Conservation (phyloP, 2,797 vertebrate genomes). For the Alcedo atthis region DNA sequence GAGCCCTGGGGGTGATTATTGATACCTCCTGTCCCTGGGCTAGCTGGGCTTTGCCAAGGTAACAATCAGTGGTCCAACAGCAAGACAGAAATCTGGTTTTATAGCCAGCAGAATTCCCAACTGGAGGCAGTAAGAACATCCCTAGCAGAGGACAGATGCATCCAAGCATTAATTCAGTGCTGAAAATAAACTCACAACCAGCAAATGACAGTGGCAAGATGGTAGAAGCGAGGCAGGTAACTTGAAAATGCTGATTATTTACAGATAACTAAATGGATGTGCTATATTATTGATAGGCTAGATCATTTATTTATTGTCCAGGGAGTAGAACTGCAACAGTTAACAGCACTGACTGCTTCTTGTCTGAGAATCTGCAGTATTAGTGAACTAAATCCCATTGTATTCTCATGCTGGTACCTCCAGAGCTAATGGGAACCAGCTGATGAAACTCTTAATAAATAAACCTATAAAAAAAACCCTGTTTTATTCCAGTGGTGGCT, state of each 20-base stretch:
- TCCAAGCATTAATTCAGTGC: neutral
- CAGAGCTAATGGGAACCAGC: neutral
- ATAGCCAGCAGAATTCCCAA: neutral
- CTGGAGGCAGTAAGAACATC: neutral
- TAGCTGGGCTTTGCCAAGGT: slow-evolving; percentile 64
- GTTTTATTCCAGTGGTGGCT: neutral
- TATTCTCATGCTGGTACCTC: neutral
- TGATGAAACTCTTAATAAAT: neutral
- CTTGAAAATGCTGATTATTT: neutral
- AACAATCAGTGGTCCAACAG: slow-evolving; percentile 24
- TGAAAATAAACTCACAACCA: neutral
- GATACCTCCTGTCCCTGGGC: slow-evolving; percentile 68
- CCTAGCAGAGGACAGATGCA: fast-evolving
- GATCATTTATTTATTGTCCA: neutral
- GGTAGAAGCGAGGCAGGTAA: neutral
- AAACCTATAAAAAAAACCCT: too few species aligned
- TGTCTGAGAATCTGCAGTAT: neutral
- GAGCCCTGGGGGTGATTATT: slow-evolving; percentile 67
- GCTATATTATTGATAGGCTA: neutral
- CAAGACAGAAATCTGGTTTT: neutral
- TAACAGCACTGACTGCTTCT: neutral
- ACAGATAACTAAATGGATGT: neutral
- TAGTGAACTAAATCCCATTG: neutral
- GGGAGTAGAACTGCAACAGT: neutral
- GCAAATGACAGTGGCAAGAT: neutral